Base-by-base conservation (phyloP, 2,113 vertebrate genomes). In the Eublepharis macularius region DNA sequence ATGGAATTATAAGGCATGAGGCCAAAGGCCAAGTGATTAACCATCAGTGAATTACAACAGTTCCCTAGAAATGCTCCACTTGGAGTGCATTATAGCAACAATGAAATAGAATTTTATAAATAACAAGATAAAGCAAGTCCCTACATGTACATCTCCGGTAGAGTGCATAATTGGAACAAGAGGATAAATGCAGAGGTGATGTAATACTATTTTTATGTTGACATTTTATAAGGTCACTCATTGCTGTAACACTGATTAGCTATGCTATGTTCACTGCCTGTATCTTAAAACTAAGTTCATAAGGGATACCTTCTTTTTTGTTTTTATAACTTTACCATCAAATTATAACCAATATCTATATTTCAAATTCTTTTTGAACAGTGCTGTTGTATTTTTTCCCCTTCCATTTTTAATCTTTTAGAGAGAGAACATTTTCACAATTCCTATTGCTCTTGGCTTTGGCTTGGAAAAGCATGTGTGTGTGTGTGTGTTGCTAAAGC, bases 21-120 rank as follows among this genome's bases (percentile, higher is more conserved):
- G 81, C 87, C 91, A 92, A 92, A 92, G 91, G 84, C 79, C 79
- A 77, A 81, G 81, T 49, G 91, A 92, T 91, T 90, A 88, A 80
- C 89, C 68, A 54, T 60, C 83, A 65, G 82, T 92, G 83, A 89
- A 88, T 80, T 66, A 51, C 17, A 88, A 91, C 87, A 82, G 74
- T 74, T 86, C 92, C 91, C 88, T 86, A 54, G 89, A 88, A 91
- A 90, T 72, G 68, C 63, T 88, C 87, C 83, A 83, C 70, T 82
- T 83, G 72, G 69, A 68, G 24, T 1, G 14, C 34, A 86, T 81
- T 90, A 54, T 1, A 54, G 24, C 82, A 2, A 0, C 76, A 80
- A 43, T 65, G 92, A 91, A 81, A 90, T 79, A 43, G 12, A 78
- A 88, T 91, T 90, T 68, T 41, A 91, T 68, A 90, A 91, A 88